These are phyloP conservation scores for Pristionchus arcanus DNA, from an alignment of 2,888 invertebrate species.

Conservation along the genomic window DNA sequence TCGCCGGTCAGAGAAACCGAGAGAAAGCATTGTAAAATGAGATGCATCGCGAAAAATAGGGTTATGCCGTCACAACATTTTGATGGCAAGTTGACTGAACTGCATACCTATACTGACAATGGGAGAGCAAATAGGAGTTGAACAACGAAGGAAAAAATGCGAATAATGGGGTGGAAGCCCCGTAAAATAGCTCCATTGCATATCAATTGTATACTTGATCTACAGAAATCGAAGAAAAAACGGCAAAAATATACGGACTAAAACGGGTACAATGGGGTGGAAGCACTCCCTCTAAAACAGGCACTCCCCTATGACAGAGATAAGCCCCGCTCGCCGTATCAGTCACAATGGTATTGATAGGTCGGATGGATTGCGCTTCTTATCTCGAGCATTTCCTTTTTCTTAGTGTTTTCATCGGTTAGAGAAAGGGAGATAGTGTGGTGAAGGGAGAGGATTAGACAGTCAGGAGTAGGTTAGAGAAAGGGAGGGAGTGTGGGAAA, in stretches of 20 bases:
- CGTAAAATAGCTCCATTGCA: too few relatives aligned
- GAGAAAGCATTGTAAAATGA: too few relatives aligned
- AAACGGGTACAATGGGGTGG: neutral
- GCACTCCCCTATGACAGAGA: slow-evolving; percentile 8
- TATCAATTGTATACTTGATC: too few relatives aligned
- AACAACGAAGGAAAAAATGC: neutral
- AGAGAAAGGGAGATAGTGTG: neutral
- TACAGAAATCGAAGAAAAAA: too few relatives aligned
- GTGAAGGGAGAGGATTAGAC: too few relatives aligned
- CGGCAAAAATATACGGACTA: neutral
- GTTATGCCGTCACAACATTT: too few relatives aligned
- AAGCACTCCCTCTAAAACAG: neutral
- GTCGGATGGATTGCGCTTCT: neutral
- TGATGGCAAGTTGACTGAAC: neutral
- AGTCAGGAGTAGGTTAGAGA: neutral
- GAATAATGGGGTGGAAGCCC: neutral
- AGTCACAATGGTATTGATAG: slow-evolving; percentile 8
- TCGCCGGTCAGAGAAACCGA: too few relatives aligned
- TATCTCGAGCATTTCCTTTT: neutral
- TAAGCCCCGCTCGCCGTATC: neutral
- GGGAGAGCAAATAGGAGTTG: neutral
- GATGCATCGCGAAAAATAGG: too few relatives aligned
- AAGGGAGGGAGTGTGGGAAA: too few relatives aligned
- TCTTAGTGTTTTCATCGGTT: neutral
- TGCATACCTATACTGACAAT: neutral